phyloP scores from a whole-genome alignment of 2,888 invertebrate genomes.

The Stenotaenia linearis region DNA sequence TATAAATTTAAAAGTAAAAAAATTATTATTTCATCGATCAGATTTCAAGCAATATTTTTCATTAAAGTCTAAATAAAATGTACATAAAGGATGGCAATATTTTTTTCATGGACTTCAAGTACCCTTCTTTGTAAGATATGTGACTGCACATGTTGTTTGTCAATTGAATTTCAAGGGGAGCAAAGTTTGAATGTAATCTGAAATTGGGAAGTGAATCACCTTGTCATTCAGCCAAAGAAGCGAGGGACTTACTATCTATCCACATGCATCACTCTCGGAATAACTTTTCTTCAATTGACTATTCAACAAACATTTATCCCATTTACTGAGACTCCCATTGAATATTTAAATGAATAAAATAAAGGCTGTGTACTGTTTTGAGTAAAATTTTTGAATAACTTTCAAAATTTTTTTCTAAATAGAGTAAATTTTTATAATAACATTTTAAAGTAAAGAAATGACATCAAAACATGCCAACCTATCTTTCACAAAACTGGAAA shows the following conservation, averaged over 20 bases:
- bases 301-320: neutral
- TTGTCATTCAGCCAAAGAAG: neutral
- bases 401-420: too few species aligned
- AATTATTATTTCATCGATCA: neutral
- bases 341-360: too few species aligned
- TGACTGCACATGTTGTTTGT: slow-evolving; percentile 10
- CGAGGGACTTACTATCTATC: neutral
- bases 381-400: too few species aligned
- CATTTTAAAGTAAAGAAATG: too few species aligned
- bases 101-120: neutral
- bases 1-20: neutral
- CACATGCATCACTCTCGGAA: neutral
- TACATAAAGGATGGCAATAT: neutral
- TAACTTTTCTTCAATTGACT: neutral
- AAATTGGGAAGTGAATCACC: neutral
- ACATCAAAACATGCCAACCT: too few species aligned
- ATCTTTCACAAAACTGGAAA: too few species aligned
- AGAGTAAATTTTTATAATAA: too few species aligned
- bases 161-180: slow-evolving; percentile 4
- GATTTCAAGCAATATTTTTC: neutral
- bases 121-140: neutral
- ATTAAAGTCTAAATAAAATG: neutral
- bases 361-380: too few species aligned
- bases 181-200: slow-evolving; percentile 8
- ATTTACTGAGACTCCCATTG: too few species aligned